A percentile compares a stretch with the other conserved stretches of the same genome.
These are phyloP conservation scores for Agapornis canus DNA, from an alignment of 2,797 vertebrate genomes.

Conservation along the genomic window DNA sequence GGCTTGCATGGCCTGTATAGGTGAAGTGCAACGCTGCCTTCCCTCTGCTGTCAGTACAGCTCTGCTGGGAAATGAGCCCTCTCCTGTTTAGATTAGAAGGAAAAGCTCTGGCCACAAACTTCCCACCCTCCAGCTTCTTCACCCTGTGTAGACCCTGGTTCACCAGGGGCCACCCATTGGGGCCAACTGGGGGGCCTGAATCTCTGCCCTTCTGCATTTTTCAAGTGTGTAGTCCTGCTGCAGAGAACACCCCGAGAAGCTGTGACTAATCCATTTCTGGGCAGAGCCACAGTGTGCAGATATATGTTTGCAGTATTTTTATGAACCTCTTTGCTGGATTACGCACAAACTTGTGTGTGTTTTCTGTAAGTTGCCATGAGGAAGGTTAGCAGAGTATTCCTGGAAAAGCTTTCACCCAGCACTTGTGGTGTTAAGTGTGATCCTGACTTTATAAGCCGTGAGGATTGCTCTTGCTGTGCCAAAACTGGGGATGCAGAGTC, in stretches of 20 bases:
- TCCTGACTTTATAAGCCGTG: not conserved
- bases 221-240: not conserved
- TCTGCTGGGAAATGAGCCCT: not conserved
- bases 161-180: not conserved
- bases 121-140: not conserved
- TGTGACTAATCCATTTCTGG: not conserved
- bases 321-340: not conserved
- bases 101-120: not conserved
- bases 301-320: not conserved
- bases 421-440: not conserved
- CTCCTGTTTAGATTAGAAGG: fast-evolving
- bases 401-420: not conserved
- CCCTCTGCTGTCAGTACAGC: not conserved
- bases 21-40: not conserved
- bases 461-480: not conserved
- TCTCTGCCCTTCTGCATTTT: not conserved
- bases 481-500: not conserved
- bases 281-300: not conserved
- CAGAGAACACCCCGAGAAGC: not conserved
- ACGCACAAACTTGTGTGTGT: not conserved
- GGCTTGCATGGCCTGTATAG: not conserved
- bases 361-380: not conserved
- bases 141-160: not conserved
- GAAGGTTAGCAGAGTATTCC: not conserved
- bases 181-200: not conserved